Evolutionary conservation across 2,113 vertebrate species (phyloP), one percentile per base, ranked within the genome.

Genomic region (Sterna hirundo): DNA sequence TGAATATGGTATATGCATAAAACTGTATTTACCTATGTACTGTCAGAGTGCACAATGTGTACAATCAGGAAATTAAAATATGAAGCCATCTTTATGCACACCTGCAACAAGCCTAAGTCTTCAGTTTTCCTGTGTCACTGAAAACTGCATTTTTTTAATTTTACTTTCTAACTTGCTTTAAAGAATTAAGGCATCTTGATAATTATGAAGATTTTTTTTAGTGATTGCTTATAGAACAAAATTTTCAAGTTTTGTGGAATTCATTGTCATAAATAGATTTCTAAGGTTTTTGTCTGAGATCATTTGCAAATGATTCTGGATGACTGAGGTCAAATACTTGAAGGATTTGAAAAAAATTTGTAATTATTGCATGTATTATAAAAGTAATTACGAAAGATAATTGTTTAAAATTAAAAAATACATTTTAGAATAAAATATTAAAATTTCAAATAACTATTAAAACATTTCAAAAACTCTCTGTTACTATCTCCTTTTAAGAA

Each of bases 381-480:
- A 54, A 57, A 55, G 6, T 36, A 61, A 15, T 47, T 27, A 62
- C 58, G 14, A 18, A 76, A 81, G 2, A 27, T 10, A 34, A 36
- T 44, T 51, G 2, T 34, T 44, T 70, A 47, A 54, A 51, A 70
- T 46, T 23, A 4, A 49, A 57, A 62, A 34, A 25, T 19, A 10
- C 4, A 42, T 52, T 70, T 78, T 47, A 61, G 3, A 68, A 80
- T 40, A 81, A 72, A 69, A 36, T 57, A 62, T 29, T 52, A 18
- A 44, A 64, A 22, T 2, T 8, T 49, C 3, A 55, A 62, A 58
- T 7, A 29, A n/a, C 32, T 47, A 30, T 52, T 57, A 66, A 71
- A 62, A 0, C 2, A 34, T 27, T 61, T 30, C 7, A 1, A n/a
- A 66, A 51, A 25, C 19, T 2, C 2, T 26, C 7, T 66, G 5